These are phyloP conservation scores for Cabera pusaria DNA, from an alignment of 2,888 invertebrate species.

Conservation along the genomic window DNA sequence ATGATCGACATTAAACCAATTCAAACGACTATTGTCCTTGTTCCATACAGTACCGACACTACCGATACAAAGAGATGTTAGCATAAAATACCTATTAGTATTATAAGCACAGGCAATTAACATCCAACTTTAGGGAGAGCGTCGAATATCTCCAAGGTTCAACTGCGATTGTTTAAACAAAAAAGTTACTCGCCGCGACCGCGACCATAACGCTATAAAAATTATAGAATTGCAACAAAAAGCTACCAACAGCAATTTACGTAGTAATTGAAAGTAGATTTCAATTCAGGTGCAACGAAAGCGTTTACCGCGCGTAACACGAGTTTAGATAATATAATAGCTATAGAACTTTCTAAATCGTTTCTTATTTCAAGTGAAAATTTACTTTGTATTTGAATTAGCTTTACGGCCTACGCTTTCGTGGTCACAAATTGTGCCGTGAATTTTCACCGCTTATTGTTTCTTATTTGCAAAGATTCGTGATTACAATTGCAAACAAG, in stretches of 20 bases:
- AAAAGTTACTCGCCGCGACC: neutral
- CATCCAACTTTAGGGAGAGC: slow-evolving; percentile 33
- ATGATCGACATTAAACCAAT: slow-evolving; percentile 66
- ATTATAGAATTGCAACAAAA: slow-evolving; percentile 24
- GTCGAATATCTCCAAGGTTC: slow-evolving; percentile 19
- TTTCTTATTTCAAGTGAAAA: slow-evolving; percentile 53
- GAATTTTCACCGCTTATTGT: slow-evolving; percentile 27
- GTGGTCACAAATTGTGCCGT: slow-evolving; percentile 36
- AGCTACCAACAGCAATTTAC: slow-evolving; percentile 42
- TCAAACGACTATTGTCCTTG: slow-evolving; percentile 67
- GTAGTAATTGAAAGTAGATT: slow-evolving; percentile 59
- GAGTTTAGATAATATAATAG: slow-evolving; percentile 58
- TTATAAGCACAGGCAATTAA: slow-evolving; percentile 54
- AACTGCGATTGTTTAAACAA: slow-evolving; percentile 12
- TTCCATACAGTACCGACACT: slow-evolving; percentile 49
- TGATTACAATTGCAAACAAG: slow-evolving; percentile 30
- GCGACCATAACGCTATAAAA: slow-evolving; percentile 8
- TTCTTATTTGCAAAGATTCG: slow-evolving; percentile 14
- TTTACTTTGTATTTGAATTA: slow-evolving; percentile 43
- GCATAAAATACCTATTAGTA: slow-evolving; percentile 64
- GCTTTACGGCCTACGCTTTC: slow-evolving; percentile 38
- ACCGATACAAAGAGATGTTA: slow-evolving; percentile 61
- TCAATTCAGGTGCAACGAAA: slow-evolving; percentile 62
- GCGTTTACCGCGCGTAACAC: slow-evolving; percentile 61
- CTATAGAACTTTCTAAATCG: slow-evolving; percentile 62